Percentiles rank a stretch among this genome's conserved stretches.
Evolutionary conservation across 2,113 vertebrate species (phyloP).

Genomic region (Hippopotamus amphibius): DNA sequence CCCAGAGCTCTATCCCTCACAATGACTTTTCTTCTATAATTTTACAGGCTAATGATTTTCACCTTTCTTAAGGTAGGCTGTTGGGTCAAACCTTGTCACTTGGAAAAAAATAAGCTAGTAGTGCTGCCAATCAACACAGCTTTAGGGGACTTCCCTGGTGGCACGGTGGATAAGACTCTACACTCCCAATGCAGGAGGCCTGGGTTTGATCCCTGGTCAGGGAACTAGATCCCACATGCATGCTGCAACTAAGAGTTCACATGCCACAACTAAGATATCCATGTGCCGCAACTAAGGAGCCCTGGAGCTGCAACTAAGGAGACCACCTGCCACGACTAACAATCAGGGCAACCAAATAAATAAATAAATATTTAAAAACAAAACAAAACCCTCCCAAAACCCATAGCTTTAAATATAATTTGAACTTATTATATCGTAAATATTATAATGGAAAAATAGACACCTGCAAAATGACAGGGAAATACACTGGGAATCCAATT

Average conservation of each 20-base stretch:
- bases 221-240: no score
- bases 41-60: constrained; percentile 23
- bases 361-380: no score
- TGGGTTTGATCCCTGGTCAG: no score
- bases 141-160: neutral
- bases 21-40: constrained; percentile 6
- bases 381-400: no score
- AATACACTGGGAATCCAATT: neutral
- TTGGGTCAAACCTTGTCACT: neutral
- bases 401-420: neutral
- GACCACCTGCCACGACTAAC: no score
- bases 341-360: no score
- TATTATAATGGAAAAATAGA: neutral
- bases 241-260: no score
- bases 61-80: neutral
- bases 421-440: neutral
- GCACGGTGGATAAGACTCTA: no score
- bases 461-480: neutral
- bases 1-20: neutral
- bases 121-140: neutral
- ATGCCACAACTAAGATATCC: no score
- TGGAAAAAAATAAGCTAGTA: neutral
- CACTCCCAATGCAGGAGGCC: no score
- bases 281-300: no score
- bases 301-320: no score